Evolutionary conservation across 2,888 invertebrate genomes (phyloP).

Genomic region (Drosophila neonasuta): DNA sequence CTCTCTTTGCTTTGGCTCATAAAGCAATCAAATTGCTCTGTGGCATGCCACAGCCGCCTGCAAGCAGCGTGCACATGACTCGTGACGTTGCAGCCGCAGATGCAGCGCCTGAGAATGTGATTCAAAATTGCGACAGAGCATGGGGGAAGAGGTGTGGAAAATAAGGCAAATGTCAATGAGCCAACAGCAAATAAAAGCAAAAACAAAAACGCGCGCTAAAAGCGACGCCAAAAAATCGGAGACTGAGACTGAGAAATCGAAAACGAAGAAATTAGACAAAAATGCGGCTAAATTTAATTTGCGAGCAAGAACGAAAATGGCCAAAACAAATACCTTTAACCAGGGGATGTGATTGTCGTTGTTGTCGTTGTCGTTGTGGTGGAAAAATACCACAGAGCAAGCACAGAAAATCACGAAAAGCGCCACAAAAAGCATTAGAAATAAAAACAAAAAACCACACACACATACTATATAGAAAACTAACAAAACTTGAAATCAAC

Average conservation of each 20-base stretch:
- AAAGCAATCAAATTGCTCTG: conserved; percentile 31
- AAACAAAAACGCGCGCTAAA: conserved; percentile 28
- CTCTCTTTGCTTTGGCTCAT: conserved; percentile 27
- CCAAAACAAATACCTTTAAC: conserved; percentile 42
- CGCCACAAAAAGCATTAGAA: conserved; percentile 27
- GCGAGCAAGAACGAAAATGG: conserved; percentile 30
- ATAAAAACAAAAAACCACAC: conserved; percentile 20
- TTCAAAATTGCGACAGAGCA: neutral
- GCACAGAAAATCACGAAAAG: conserved; percentile 2
- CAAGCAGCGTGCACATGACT: conserved; percentile 45
- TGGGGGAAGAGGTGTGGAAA: neutral
- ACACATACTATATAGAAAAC: conserved; percentile 1
- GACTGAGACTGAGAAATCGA: neutral
- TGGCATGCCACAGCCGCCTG: conserved; percentile 38
- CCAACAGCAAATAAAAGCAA: conserved; percentile 48
- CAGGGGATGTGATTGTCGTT: conserved; percentile 15
- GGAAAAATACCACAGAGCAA: conserved; percentile 51
- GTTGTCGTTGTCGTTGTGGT: conserved; percentile 19
- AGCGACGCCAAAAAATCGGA: too few species aligned
- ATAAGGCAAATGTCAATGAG: conserved; percentile 58
- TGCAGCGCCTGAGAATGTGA: neutral
- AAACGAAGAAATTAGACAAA: conserved; percentile 26
- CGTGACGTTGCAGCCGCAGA: conserved; percentile 3
- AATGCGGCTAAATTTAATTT: conserved; percentile 50
- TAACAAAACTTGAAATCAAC: conserved; percentile 14